phyloP scores from a whole-genome alignment of 2,797 vertebrate species.

The Brachyalestes nurse region DNA sequence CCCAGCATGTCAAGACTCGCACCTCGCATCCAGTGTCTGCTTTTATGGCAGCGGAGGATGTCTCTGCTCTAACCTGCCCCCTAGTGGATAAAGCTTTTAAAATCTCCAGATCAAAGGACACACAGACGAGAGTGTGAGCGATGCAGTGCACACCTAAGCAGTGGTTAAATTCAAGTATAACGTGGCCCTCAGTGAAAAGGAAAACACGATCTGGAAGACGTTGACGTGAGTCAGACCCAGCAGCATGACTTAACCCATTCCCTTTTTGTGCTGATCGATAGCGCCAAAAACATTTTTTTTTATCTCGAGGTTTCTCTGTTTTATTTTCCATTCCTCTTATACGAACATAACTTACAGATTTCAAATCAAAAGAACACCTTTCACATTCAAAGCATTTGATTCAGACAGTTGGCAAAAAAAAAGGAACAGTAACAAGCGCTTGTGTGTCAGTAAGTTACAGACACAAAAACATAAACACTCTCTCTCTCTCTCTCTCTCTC shows the following conservation, averaged over 20 bases:
- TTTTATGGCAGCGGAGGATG: too few species aligned
- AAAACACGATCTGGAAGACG: slow-evolving; percentile 1
- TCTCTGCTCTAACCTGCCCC: too few species aligned
- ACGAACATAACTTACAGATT: slow-evolving; percentile 61
- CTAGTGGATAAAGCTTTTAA: too few species aligned
- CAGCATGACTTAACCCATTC: neutral
- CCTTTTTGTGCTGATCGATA: slow-evolving; percentile 12
- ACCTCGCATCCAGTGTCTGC: too few species aligned
- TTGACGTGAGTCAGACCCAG: neutral
- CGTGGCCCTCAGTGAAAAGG: too few species aligned
- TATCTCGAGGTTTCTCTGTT: slow-evolving; percentile 60
- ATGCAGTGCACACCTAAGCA: too few species aligned
- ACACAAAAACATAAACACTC: slow-evolving; percentile 46
- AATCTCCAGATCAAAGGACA: too few species aligned
- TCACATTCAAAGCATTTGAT: slow-evolving; percentile 60
- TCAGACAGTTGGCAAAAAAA: slow-evolving; percentile 54
- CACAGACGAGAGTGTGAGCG: too few species aligned
- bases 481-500: slow-evolving; percentile 22
- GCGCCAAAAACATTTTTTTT: neutral
- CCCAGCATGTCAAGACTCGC: too few species aligned
- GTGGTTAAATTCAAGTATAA: too few species aligned
- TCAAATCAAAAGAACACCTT: slow-evolving; percentile 59
- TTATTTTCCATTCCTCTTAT: slow-evolving; percentile 65
- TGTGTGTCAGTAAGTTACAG: slow-evolving; percentile 50
- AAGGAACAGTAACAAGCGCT: slow-evolving; percentile 55